Percentiles rank a stretch among this genome's conserved stretches.
Conservation (phyloP, 2,797 vertebrate species). For the Remorina albescens region DNA sequence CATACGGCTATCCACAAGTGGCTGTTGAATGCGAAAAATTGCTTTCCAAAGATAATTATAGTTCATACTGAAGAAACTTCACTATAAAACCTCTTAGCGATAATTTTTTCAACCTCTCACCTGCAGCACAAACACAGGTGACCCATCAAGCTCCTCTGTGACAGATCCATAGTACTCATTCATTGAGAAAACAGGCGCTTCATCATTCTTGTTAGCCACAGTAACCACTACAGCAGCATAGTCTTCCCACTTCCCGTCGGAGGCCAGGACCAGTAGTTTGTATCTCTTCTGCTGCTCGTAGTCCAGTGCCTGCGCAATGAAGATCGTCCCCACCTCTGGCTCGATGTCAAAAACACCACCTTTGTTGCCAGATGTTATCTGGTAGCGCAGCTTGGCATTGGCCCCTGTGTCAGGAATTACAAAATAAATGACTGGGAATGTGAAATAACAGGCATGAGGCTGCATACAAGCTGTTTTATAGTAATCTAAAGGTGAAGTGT, state of each 20-base stretch:
- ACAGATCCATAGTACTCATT: constrained; percentile 92
- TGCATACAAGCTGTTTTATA: constrained; percentile 11
- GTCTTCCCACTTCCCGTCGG: constrained; percentile 94
- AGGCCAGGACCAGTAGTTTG: constrained; percentile 90
- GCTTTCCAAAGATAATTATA: constrained; percentile 17
- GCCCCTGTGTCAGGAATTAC: constrained; percentile 80
- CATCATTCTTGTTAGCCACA: constrained; percentile 93
- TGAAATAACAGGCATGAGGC: constrained; percentile 10
- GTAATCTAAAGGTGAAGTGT: constrained; percentile 16
- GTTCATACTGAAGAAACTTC: constrained; percentile 7
- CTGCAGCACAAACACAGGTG: constrained; percentile 92
- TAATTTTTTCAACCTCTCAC: constrained; percentile 65
- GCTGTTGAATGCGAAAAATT: constrained; percentile 5
- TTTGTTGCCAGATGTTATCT: constrained; percentile 91
- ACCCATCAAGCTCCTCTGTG: constrained; percentile 89
- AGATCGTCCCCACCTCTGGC: constrained; percentile 90
- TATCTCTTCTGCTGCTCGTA: constrained; percentile 90
- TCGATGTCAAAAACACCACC: constrained; percentile 90
- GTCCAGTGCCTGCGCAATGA: constrained; percentile 90
- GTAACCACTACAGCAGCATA: constrained; percentile 87
- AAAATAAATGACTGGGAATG: constrained; percentile 34
- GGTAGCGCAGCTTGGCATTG: constrained; percentile 91
- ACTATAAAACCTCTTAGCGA: background rate
- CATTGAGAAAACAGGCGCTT: constrained; percentile 91
- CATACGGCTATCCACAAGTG: constrained; percentile 3